Evolutionary conservation across 1,140 invertebrate genomes (phyloP).

Genomic region (Belonocnema kinseyi): DNA sequence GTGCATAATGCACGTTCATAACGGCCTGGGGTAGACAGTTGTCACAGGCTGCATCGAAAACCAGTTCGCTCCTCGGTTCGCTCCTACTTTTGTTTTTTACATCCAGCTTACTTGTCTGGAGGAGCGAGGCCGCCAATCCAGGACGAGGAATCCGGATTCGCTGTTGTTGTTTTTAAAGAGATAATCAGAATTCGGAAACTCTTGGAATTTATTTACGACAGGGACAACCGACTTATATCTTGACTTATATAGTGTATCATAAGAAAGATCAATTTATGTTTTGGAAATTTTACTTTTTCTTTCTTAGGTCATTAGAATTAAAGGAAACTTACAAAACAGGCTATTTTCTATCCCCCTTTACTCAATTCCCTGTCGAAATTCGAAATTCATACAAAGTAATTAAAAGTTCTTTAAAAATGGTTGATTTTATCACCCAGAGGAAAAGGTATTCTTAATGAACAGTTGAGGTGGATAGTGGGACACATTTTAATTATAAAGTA

Average conservation of each 20-base stretch:
- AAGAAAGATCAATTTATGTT: neutral
- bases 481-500: too few species aligned
- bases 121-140: slow-evolving; percentile 47
- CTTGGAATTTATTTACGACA: slow-evolving; percentile 33
- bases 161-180: slow-evolving; percentile 42
- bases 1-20: slow-evolving; percentile 34
- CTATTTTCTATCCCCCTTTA: too few species aligned
- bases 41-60: slow-evolving; percentile 56
- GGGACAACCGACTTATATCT: neutral
- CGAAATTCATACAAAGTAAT: too few species aligned
- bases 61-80: slow-evolving; percentile 64
- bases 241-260: neutral
- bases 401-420: too few species aligned
- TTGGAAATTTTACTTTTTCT: slow-evolving; percentile 16
- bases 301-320: slow-evolving; percentile 3
- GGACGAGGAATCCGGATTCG: slow-evolving; percentile 43
- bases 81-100: slow-evolving; percentile 41
- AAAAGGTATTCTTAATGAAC: too few species aligned
- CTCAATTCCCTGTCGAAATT: too few species aligned
- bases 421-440: too few species aligned
- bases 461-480: too few species aligned
- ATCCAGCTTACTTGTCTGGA: slow-evolving; percentile 43
- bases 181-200: slow-evolving; percentile 52
- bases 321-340: neutral
- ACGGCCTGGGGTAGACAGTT: slow-evolving; percentile 45